Evolutionary conservation across 2,888 invertebrate species (phyloP), one percentile per base, ranked within the genome.

Genomic region (Flabesymbios commensalis): DNA sequence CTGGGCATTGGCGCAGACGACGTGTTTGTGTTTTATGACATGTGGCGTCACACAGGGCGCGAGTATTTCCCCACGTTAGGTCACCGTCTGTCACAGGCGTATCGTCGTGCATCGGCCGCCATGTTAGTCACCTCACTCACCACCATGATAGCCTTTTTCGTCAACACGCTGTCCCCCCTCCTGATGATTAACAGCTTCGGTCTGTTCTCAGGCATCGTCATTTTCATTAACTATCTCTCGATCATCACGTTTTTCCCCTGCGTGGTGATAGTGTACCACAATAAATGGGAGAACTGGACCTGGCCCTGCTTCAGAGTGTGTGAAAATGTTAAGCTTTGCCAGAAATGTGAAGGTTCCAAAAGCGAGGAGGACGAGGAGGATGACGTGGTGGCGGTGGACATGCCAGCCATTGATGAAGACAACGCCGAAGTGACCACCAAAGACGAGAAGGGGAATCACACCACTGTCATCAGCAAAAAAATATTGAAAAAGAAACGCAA

Each of bases 1-100:
- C 73, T 80, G 4, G 78, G 78, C 19, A 77, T 79, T 41, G 79
- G 79, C n/a, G 75, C 78, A 17, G 79, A 79, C 58, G 76, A 79
- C 60, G 68, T 80, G 22, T 80, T 79, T 66, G 77, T 80, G 28
- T 80, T 77, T 59, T 73, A 71, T 45, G 79, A 79, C 60, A 76
- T 74, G 2, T 79, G 79, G 79, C 65, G 76, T 19, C 70, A 72
- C 4, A 73, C 77, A 1, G 71, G 65, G 14, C 69, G 72, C 42
- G 64, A 54, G n/a, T 45, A 61, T 10, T 73, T 71, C 51, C 10
- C 39, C 24, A 56, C 54, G 2, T 48, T 75, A 32, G 75, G 72
- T 2, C 73, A 75, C 55, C 61, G 79, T 29, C 59, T 79, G 7
- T 74, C 74, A 2, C 74, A 73, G 32, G 75, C 75, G 60, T 79